phyloP scores from a whole-genome alignment of 1,140 invertebrate species.

The Andricus grossulariae region DNA sequence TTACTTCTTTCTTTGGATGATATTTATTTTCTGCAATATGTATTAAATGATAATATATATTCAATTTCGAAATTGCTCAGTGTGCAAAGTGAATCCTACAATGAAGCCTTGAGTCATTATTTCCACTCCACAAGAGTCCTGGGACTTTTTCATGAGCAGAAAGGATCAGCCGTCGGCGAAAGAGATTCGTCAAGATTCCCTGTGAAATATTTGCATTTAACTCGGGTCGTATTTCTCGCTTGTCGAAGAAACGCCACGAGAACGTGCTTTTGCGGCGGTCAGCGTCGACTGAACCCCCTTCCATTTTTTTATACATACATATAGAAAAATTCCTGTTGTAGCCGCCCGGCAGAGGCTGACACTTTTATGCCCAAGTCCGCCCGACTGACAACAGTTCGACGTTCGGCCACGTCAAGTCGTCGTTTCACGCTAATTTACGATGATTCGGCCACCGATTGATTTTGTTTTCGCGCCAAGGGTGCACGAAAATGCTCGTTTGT shows the following conservation, averaged over 20 bases:
- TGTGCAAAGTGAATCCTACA: too few relatives aligned
- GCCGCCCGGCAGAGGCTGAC: conserved; percentile 34
- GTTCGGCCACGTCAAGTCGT: conserved; percentile 39
- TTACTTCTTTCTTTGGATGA: too few relatives aligned
- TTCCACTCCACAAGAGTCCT: too few relatives aligned
- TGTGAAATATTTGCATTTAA: conserved; percentile 27
- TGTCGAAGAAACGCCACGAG: conserved; percentile 30
- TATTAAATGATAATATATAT: too few relatives aligned
- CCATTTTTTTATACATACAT: conserved; percentile 22
- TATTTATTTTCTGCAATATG: too few relatives aligned
- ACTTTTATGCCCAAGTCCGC: conserved; percentile 36
- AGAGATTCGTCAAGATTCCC: conserved; percentile 15
- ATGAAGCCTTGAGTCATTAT: too few relatives aligned
- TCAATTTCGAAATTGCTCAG: too few relatives aligned
- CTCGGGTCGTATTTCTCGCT: conserved; percentile 34
- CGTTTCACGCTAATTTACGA: conserved; percentile 44
- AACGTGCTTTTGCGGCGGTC: conserved; percentile 37
- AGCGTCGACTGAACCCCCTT: conserved; percentile 34
- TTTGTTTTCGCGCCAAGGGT: conserved; percentile 36
- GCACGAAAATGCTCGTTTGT: conserved; percentile 27
- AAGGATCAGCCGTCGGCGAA: not conserved
- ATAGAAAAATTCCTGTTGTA: conserved; percentile 5
- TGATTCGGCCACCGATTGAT: conserved; percentile 45
- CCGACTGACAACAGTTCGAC: conserved; percentile 41
- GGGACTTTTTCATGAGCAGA: not conserved